phyloP scores from a whole-genome alignment of 2,888 invertebrate species.

The Oscheius sp. region DNA sequence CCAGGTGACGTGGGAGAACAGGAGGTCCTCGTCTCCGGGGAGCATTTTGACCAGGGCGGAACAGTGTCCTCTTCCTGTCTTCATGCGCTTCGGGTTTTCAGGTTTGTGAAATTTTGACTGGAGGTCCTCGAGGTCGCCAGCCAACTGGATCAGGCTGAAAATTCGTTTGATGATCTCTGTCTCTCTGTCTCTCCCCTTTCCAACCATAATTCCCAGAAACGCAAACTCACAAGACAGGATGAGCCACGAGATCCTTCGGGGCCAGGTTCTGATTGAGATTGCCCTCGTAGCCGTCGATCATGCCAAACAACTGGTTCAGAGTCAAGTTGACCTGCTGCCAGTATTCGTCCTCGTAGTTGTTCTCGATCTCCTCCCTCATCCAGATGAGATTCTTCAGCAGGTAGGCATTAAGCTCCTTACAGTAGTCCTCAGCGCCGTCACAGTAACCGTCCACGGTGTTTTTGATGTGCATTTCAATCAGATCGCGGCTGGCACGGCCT shows the following conservation, averaged over 20 bases:
- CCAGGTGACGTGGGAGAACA: constrained; percentile 73
- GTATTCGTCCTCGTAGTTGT: constrained; percentile 66
- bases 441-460: constrained; percentile 70
- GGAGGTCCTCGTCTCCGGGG: constrained; percentile 65
- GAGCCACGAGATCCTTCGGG: constrained; percentile 51
- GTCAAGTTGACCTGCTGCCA: constrained; percentile 67
- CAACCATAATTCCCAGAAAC: background rate
- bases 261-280: constrained; percentile 42
- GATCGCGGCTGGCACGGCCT: constrained; percentile 60
- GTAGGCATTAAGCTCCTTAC: constrained; percentile 63
- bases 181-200: background rate
- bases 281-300: constrained; percentile 60
- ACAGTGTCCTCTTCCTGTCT: constrained; percentile 58
- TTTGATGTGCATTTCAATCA: constrained; percentile 64
- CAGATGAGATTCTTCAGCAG: constrained; percentile 66
- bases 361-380: constrained; percentile 61
- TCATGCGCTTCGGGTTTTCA: constrained; percentile 55
- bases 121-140: constrained; percentile 70
- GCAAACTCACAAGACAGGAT: constrained; percentile 63
- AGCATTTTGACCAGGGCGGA: constrained; percentile 69
- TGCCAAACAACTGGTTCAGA: constrained; percentile 54
- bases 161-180: too few relatives aligned
- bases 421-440: constrained; percentile 68
- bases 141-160: constrained; percentile 68
- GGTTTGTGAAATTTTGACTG: constrained; percentile 71